These are phyloP conservation scores for Oscheius sp. DNA, from an alignment of 2,888 invertebrate genomes.

Conservation along the genomic window DNA sequence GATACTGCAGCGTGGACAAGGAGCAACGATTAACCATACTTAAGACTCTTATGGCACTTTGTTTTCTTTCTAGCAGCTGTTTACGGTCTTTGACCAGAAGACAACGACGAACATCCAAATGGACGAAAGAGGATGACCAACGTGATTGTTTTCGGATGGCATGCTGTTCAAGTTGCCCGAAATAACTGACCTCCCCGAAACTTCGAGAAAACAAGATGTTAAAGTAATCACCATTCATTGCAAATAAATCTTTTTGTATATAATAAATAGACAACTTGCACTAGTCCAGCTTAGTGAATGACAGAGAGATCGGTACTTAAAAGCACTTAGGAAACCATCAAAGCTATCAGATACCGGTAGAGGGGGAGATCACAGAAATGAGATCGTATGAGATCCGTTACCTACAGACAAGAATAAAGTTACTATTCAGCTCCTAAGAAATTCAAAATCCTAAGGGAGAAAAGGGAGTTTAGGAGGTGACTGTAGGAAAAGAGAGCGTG, in stretches of 20 bases:
- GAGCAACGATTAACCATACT: too few relatives aligned
- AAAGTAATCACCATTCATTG: too few relatives aligned
- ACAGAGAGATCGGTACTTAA: slow-evolving; percentile 14
- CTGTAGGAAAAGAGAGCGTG: slow-evolving; percentile 9
- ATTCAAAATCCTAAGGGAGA: not conserved
- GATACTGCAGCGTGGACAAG: too few relatives aligned
- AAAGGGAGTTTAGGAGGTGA: not conserved
- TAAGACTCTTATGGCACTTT: too few relatives aligned
- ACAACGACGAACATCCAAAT: too few relatives aligned
- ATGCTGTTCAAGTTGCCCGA: too few relatives aligned
- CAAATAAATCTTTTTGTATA: not conserved
- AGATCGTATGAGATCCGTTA: not conserved
- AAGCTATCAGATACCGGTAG: slow-evolving; percentile 26
- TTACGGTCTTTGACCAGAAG: too few relatives aligned
- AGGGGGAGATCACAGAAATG: slow-evolving; percentile 18
- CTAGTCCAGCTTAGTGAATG: not conserved
- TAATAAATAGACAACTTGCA: not conserved
- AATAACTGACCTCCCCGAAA: not conserved
- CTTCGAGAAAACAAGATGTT: too few relatives aligned
- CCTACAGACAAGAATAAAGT: not conserved
- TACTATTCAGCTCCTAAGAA: not conserved
- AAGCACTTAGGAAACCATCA: slow-evolving; percentile 24
- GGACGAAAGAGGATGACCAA: too few relatives aligned
- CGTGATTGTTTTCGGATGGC: too few relatives aligned
- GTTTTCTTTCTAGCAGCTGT: too few relatives aligned